Evolutionary conservation across 2,888 invertebrate genomes (phyloP), one percentile per base, ranked within the genome.

Genomic region (Melolontha melolontha): DNA sequence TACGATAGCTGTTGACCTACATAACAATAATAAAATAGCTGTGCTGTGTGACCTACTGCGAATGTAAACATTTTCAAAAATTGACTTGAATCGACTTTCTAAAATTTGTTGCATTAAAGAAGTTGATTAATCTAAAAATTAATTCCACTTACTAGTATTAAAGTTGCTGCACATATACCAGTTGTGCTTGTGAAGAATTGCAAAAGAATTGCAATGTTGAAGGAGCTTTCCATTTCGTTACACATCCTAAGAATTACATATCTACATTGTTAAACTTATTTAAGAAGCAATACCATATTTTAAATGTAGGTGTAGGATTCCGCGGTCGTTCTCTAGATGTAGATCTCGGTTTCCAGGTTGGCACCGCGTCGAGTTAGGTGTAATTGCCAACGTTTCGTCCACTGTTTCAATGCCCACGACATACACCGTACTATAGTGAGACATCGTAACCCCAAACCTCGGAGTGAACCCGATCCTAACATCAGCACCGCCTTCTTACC

Each of bases 131-230:
- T n/a, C 10, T 27, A 55, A 34, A 40, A 22, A 51, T 34, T 17
- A 2, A n/a, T n/a, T 5, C n/a, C 12, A 50, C 11, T 50, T 57
- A 66, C 66, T 50, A 66, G 16, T 50, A 59, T 40, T 41, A 74
- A 71, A 17, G 68, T 68, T 2, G 72, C 70, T 1, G 71, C 70
- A 44, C 74, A 74, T 41, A 70, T 73, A 2, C 70, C 71, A 5
- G 29, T 42, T 5, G 66, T 51, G 49, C 72, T 72, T 6, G 68
- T 67, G 1, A 66, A 52, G 14, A 74, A 71, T 47, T 73, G 74
- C 7, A 73, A 34, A 42, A 70, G 70, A 12, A 70, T 62, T 2
- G 68, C 64, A 5, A 66, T 39, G 1, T 70, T 62, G 42, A 74
- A 74, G 7, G 72, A 67, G 7, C 29, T 14, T 59, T 73, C 66